Conservation (phyloP, 1,140 invertebrate genomes). For the Atta texana region DNA sequence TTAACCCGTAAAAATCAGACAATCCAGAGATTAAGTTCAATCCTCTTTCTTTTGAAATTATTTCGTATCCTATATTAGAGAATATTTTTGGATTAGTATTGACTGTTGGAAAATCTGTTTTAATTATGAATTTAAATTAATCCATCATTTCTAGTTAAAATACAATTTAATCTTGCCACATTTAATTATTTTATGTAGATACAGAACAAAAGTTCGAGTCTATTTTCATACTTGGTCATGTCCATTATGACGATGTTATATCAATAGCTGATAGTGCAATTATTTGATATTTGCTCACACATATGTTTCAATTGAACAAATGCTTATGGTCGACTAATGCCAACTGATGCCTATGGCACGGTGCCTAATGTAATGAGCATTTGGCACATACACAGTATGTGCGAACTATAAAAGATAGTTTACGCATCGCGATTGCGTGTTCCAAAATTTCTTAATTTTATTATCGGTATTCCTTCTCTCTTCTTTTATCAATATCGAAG, state of each 20-base stretch:
- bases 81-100: constrained; percentile 28
- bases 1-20: neutral
- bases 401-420: neutral
- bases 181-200: neutral
- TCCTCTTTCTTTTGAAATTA: neutral
- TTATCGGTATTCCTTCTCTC: neutral
- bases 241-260: constrained; percentile 7
- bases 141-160: constrained; percentile 34
- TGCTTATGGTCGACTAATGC: neutral
- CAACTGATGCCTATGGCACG: constrained; percentile 28
- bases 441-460: neutral
- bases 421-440: neutral
- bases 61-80: constrained; percentile 21
- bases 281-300: constrained; percentile 25
- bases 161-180: constrained; percentile 12
- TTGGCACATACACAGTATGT: neutral
- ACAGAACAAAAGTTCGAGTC: neutral
- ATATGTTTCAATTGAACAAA: constrained; percentile 54
- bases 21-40: neutral
- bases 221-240: neutral
- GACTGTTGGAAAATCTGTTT: neutral
- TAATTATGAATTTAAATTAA: constrained; percentile 36
- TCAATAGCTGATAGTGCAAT: neutral
- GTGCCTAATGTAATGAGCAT: constrained; percentile 45
- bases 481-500: neutral